These are phyloP conservation scores for Fregetta grallaria DNA, from an alignment of 2,113 vertebrate genomes.

Conservation along the genomic window DNA sequence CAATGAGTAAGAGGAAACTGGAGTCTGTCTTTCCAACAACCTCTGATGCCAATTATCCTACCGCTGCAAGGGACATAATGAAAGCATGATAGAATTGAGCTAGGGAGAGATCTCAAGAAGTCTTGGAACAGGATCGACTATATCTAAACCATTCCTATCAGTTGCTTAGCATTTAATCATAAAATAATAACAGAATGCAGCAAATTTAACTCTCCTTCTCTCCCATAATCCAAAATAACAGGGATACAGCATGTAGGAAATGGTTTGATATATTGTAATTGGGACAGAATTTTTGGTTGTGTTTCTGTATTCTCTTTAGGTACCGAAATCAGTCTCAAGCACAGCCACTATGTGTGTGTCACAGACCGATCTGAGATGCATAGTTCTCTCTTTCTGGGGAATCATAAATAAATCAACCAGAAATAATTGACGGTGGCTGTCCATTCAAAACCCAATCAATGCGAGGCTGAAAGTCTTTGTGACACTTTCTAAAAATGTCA, in stretches of 20 bases:
- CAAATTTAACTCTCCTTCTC: not conserved
- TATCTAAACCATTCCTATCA: not conserved
- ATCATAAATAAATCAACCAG: constrained; percentile 73
- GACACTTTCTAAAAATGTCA: constrained; percentile 76
- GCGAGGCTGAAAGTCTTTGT: constrained; percentile 77
- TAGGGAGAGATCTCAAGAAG: not conserved
- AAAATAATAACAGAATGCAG: not conserved
- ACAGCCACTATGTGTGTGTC: not conserved
- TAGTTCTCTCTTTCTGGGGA: constrained; percentile 60
- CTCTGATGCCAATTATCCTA: not conserved
- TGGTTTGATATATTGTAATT: not conserved
- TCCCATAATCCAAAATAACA: not conserved
- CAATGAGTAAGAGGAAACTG: not conserved
- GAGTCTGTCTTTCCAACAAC: not conserved
- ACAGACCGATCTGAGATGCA: constrained; percentile 28
- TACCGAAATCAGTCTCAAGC: not conserved
- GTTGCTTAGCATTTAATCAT: not conserved
- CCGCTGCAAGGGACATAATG: not conserved
- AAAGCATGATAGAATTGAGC: not conserved
- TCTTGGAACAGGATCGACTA: not conserved
- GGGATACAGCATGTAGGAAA: not conserved
- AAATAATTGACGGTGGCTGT: constrained; percentile 79
- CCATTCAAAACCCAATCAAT: constrained; percentile 81
- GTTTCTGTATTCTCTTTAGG: not conserved
- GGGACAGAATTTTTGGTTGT: not conserved